A percentile compares a stretch with the other conserved stretches of the same genome.
These are phyloP conservation scores for Endomychus coccineus DNA, from an alignment of 2,888 invertebrate species.

Conservation along the genomic window DNA sequence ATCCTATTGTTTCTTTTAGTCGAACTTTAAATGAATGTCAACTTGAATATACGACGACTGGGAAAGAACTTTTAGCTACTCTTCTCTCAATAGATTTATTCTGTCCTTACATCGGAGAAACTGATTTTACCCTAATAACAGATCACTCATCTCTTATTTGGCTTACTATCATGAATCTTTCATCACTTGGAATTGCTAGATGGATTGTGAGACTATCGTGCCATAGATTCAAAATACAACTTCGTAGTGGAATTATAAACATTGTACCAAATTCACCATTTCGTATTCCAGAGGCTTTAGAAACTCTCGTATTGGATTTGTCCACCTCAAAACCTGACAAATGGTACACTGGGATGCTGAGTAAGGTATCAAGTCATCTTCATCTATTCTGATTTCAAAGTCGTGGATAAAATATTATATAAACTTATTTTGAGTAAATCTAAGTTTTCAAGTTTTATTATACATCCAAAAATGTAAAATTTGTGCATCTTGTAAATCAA, in stretches of 20 bases:
- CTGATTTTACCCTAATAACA: neutral
- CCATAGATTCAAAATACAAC: too few species aligned
- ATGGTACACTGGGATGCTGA: conserved; percentile 4
- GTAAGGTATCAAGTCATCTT: neutral
- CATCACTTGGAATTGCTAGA: conserved; percentile 5
- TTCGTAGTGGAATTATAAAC: conserved; percentile 6
- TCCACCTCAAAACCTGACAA: neutral
- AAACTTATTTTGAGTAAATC: too few species aligned
- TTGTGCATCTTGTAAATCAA: conserved; percentile 6
- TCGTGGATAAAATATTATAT: neutral
- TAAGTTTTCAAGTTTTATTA: neutral
- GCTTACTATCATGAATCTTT: conserved; percentile 1
- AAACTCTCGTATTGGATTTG: too few species aligned
- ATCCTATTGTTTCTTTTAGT: too few species aligned
- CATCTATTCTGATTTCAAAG: conserved; percentile 2
- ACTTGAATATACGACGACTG: conserved; percentile 4
- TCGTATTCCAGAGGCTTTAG: neutral
- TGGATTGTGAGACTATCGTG: too few species aligned
- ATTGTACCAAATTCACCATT: conserved; percentile 9
- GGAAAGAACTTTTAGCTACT: conserved; percentile 3
- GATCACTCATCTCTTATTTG: conserved; percentile 1
- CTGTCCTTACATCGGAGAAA: conserved; percentile 4
- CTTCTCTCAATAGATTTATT: conserved; percentile 5
- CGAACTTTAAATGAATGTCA: too few species aligned
- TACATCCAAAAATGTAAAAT: conserved; percentile 8